Evolutionary conservation across 2,888 invertebrate genomes (phyloP), one percentile per base, ranked within the genome.

Genomic region (Dermolepida albohirtum): DNA sequence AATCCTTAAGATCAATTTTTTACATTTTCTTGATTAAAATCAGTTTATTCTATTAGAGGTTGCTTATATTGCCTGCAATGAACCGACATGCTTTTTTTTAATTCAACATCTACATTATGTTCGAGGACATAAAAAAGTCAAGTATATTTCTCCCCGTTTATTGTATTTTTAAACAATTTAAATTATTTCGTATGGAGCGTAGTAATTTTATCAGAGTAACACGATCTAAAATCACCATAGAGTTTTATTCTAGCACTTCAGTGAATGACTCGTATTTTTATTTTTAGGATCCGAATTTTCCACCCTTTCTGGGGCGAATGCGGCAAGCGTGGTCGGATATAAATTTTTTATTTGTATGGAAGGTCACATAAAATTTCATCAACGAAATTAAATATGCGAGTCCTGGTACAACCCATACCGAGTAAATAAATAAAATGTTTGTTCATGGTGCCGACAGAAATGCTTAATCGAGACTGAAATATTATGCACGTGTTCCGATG

Each of bases 381-480:
- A 62, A 29, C 41, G 27, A 29, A 59, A 41, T 62, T 52, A 50
- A 57, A 68, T 63, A 68, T 70, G 67, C 68, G 70, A 71, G 70
- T 68, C 64, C 70, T 59, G 49, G 50, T 17, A 64, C 52, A 52
- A 68, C 50, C 59, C 68, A 57, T 65, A 65, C 40, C 54, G 44
- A 64, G 67, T 71, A 72, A 73, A 73, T 72, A 72, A 72, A 73
- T 71, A 74, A 72, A 34, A 71, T 71, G 71, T 70, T 68, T 70
- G 70, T 68, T 72, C 71, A 72, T 72, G 72, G 73, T 69, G 68
- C 54, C 16, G 17, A 6, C 17, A 40, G 39, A 73, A 73, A 70
- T 72, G 68, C 71, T 70, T 72, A 74, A 74, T 71, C 71, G 70
- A 70, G 70, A 72, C 71, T 71, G 63, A 72, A 72, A 72, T 67